Evolutionary conservation across 2,113 vertebrate genomes (phyloP).

Genomic region (Colius striatus): DNA sequence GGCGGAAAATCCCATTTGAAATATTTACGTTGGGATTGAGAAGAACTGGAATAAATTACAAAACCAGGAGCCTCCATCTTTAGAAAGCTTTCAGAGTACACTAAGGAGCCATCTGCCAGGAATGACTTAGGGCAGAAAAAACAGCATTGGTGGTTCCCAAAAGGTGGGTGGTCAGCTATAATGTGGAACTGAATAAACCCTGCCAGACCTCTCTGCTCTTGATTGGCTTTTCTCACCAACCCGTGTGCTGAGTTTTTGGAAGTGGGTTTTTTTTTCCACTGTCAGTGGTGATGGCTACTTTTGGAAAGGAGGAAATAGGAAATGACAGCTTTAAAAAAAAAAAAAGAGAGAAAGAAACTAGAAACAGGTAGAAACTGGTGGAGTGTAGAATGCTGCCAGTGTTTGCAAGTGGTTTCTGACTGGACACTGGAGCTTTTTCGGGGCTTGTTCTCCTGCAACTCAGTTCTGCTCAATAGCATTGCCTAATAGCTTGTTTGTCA

Average conservation of each 20-base stretch:
- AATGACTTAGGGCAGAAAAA: background rate
- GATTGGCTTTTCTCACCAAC: background rate
- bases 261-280: background rate
- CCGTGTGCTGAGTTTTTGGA: background rate
- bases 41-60: background rate
- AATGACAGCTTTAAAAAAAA: background rate
- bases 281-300: background rate
- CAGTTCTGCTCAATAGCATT: background rate
- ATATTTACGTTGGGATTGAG: background rate
- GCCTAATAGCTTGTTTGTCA: background rate
- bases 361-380: background rate
- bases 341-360: background rate
- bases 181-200: background rate
- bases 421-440: no score
- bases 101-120: background rate
- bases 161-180: background rate
- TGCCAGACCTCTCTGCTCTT: background rate
- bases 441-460: background rate
- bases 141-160: background rate
- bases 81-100: background rate
- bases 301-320: background rate
- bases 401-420: background rate
- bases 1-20: background rate
- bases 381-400: background rate
- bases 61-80: background rate